Evolutionary conservation across 2,797 vertebrate species (phyloP), one percentile per base, ranked within the genome.

Genomic region (Schizopygopsis malacanthus): DNA sequence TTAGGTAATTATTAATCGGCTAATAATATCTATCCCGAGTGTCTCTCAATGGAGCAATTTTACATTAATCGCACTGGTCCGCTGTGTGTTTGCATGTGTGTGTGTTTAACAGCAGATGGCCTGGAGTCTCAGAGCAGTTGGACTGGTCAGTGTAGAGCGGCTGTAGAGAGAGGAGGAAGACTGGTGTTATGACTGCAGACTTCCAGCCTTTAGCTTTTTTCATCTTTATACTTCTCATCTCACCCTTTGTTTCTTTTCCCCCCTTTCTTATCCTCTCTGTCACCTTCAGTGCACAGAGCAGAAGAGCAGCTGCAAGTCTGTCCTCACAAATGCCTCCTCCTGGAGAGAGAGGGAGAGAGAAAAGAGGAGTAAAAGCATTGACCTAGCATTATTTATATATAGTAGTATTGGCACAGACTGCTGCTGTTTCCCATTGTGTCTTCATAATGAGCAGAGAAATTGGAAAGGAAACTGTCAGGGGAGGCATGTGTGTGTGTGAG

Each of bases 301-400:
- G 88, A 87, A 88, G 85, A 82, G 85, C 90, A 92, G 92, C 84
- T 85, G 79, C 37, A 85, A 50, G 54, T 50, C 56, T 73, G 78
- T 81, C 79, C 56, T 76, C 72, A 59, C 54, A 79, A 84, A 67
- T 59, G 72, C 54, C 47, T 81, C 28, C 65, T 77, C 70, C 75
- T 39, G 1, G 70, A 67, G 69, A 79, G 78, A 56, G 78, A 67
- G 61, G 25, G 25, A 56, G 70, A 81, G 52, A 90, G 89, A 92
- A 43, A 67, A 73, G 33, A 90, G 90, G 88, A 92, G 91, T 90
- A 92, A 92, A 93, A 93, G 92, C 93, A 94, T 90, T 95, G 94
- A 94, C 94, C 94, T 94, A 95, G 94, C 94, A 96, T 96, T 95
- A 96, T 96, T 96, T 95, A 96, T 95, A 94, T 91, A 92, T 91